Conservation (phyloP, 2,888 invertebrate genomes). For the Stenoptilia bipunctidactyla region DNA sequence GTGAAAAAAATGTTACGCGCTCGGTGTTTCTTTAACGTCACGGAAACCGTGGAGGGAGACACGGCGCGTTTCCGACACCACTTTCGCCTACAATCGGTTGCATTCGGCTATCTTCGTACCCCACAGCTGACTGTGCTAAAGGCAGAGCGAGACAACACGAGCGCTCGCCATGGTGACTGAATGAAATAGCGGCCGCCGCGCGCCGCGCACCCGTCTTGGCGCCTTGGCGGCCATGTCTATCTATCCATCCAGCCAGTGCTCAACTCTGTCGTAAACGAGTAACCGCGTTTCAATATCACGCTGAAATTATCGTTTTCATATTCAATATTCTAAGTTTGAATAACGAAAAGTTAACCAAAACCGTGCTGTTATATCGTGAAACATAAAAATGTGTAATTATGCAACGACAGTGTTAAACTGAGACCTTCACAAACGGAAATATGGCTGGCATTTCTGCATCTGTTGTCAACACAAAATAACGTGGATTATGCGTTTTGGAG, state of each 20-base stretch:
- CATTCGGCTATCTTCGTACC: constrained; percentile 47
- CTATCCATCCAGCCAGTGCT: too few species aligned
- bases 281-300: constrained; percentile 7
- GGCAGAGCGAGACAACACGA: constrained; percentile 34
- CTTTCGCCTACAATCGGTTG: constrained; percentile 57
- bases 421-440: constrained; percentile 23
- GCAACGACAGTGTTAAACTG: constrained; percentile 25
- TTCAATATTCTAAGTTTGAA: neutral
- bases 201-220: constrained; percentile 28
- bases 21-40: neutral
- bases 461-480: constrained; percentile 63
- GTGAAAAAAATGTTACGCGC: neutral
- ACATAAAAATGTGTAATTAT: neutral
- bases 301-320: neutral
- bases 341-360: neutral
- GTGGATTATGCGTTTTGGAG: constrained; percentile 66
- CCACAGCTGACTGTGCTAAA: constrained; percentile 61
- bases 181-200: constrained; percentile 27
- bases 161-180: constrained; percentile 14
- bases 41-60: constrained; percentile 7
- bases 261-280: constrained; percentile 5
- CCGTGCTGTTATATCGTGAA: neutral
- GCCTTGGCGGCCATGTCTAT: constrained; percentile 21
- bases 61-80: constrained; percentile 49
- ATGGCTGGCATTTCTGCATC: constrained; percentile 54